Base-by-base conservation (phyloP, 2,888 invertebrate species). In the Melolontha melolontha region DNA sequence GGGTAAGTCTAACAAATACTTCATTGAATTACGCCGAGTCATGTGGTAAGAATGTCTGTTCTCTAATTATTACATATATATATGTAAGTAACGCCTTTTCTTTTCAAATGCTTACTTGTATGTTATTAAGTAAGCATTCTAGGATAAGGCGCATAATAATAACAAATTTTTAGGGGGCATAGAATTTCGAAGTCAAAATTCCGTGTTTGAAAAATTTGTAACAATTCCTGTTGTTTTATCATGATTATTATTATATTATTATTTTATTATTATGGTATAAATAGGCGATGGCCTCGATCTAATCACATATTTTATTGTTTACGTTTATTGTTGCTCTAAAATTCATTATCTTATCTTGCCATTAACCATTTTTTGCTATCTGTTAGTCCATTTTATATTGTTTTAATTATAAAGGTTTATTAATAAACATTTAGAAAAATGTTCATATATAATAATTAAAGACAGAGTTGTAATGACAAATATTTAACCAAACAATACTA, bases 291-390 rank as follows among this genome's bases (percentile, higher is more conserved):
- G 8, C 14, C 16, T 47, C 12, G 42, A 59, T 57, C 29, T 44
- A 42, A 57, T 57, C 7, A 7, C n/a, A 16, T 17, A 47, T 10
- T 34, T 34, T 34, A 10, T 16, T 16, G 6, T 47, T 47, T 10
- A 47, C 14, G 16, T n/a, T 12, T 44, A 22, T 44, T 44, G 29
- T 12, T 59, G 41, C 55, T 34, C 34, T 34, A 2, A 49, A 49
- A 49, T 49, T 17, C 42, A 27, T n/a, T 59, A 59, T 59, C 59
- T 59, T 59, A 59, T 59, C 59, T 44, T 16, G 6, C 16, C 29
- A 59, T 59, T 59, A 59, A 16, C 14, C 47, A 34, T 44, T 2
- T 17, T 11, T 49, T 22, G 41, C 16, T 29, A 16, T 59, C 17
- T 57, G 17, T 59, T 4, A 8, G 16, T 27, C 14, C 29, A 47